phyloP scores from a whole-genome alignment of 2,888 invertebrate genomes.

The Pachliopta kotzebuea region DNA sequence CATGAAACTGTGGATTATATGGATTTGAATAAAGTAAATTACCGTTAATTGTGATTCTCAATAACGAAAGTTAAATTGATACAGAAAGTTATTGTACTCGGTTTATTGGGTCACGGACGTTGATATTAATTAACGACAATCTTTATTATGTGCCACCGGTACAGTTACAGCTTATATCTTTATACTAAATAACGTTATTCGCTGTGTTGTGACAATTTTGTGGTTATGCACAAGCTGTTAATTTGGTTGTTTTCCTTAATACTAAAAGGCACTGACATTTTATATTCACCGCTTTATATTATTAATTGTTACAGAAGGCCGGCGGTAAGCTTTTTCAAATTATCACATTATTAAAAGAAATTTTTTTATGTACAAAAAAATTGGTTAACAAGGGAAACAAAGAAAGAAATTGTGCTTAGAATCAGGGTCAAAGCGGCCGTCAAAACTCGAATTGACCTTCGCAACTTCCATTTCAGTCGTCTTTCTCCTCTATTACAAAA shows the following conservation, averaged over 20 bases:
- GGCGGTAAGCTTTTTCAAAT: conserved; percentile 9
- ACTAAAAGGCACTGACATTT: conserved; percentile 28
- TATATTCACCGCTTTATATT: conserved; percentile 19
- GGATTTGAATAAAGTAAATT: conserved; percentile 1
- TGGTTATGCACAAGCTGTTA: conserved; percentile 32
- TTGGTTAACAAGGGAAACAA: conserved; percentile 6
- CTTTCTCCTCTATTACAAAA: conserved; percentile 48
- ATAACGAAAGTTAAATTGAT: conserved; percentile 22
- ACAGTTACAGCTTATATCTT: conserved; percentile 35
- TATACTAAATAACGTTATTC: conserved; percentile 38
- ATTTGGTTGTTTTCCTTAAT: conserved; percentile 42
- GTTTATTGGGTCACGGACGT: conserved; percentile 39
- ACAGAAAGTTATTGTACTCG: conserved; percentile 33
- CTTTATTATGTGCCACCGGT: conserved; percentile 42
- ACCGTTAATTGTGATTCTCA: conserved; percentile 1
- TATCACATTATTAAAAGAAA: neutral
- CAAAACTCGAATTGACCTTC: conserved; percentile 59
- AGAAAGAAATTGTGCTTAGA: conserved; percentile 34
- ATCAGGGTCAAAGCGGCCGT: conserved; percentile 31
- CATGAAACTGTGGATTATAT: neutral
- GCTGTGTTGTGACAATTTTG: conserved; percentile 29
- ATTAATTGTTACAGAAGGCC: conserved; percentile 9
- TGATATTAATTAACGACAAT: conserved; percentile 36
- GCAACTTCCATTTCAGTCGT: conserved; percentile 60
- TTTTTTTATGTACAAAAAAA: no score